Percentiles rank a stretch among this genome's conserved stretches.
Conservation (phyloP, 2,888 invertebrate genomes). For the Troides oblongomaculatus region DNA sequence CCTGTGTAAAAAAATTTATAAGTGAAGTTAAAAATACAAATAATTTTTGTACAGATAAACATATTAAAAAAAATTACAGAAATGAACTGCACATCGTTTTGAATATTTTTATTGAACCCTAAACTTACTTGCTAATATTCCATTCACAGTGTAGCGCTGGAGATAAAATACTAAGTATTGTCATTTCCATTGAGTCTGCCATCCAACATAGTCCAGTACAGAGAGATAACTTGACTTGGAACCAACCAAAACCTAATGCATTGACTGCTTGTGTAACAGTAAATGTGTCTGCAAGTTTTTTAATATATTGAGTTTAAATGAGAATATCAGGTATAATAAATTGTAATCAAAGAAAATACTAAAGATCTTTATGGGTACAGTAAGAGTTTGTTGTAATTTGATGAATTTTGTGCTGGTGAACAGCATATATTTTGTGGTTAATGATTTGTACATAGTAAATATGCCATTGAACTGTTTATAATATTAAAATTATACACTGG, state of each 20-base stretch:
- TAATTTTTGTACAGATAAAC: background rate
- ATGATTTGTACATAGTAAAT: too few relatives aligned
- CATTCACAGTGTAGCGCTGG: conserved; percentile 97
- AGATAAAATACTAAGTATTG: conserved; percentile 94
- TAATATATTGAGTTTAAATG: background rate
- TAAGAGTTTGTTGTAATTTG: too few relatives aligned
- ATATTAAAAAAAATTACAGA: background rate
- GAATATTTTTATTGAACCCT: background rate
- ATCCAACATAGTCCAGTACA: conserved; percentile 95
- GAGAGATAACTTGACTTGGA: conserved; percentile 91
- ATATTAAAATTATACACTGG: too few relatives aligned
- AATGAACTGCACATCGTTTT: background rate
- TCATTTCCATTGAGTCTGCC: conserved; percentile 99
- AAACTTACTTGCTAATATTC: conserved; percentile 86
- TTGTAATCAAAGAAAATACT: too few relatives aligned
- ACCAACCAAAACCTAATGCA: conserved; percentile 92
- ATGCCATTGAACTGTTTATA: background rate
- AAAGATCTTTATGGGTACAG: too few relatives aligned
- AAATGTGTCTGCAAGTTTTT: conserved; percentile 84
- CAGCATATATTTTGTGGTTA: background rate
- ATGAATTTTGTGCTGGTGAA: background rate
- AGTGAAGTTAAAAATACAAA: background rate
- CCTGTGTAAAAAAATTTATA: conserved; percentile 55
- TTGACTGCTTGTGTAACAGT: conserved; percentile 93
- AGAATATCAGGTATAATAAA: too few relatives aligned